A percentile compares a stretch with the other conserved stretches of the same genome.
Conservation (phyloP, 2,888 invertebrate genomes). For the Nasonovia ribisnigri region DNA sequence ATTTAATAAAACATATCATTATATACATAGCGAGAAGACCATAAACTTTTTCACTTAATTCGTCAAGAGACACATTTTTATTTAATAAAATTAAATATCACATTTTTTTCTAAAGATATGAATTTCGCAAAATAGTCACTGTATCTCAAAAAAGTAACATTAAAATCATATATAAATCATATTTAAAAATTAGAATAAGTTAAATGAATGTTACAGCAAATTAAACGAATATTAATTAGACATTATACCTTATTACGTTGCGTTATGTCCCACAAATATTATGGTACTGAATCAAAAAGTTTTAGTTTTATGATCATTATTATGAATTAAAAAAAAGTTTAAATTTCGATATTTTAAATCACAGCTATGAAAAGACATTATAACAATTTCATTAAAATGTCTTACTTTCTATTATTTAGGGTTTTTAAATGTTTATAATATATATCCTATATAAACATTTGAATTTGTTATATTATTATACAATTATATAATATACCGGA, state of each 20-base stretch:
- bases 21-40: not conserved
- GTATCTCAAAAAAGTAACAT: not conserved
- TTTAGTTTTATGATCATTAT: not conserved
- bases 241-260: not conserved
- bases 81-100: not conserved
- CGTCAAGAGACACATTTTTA: not conserved
- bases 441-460: too few species aligned
- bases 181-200: not conserved
- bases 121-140: not conserved
- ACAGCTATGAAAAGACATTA: not conserved
- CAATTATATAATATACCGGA: not conserved
- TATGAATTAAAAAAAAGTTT: not conserved
- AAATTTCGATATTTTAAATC: conserved; percentile 14
- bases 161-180: not conserved
- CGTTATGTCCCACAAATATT: not conserved
- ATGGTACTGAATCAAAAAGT: not conserved
- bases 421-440: not conserved
- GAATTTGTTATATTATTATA: not conserved
- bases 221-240: not conserved
- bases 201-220: not conserved
- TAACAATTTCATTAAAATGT: not conserved
- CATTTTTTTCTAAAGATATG: not conserved
- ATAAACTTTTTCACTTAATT: not conserved
- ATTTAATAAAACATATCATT: conserved; percentile 34
- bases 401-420: not conserved